A percentile compares a stretch with the other conserved stretches of the same genome.
These are phyloP conservation scores for Sclerurus mexicanus DNA, from an alignment of 2,113 vertebrate species.

Conservation along the genomic window DNA sequence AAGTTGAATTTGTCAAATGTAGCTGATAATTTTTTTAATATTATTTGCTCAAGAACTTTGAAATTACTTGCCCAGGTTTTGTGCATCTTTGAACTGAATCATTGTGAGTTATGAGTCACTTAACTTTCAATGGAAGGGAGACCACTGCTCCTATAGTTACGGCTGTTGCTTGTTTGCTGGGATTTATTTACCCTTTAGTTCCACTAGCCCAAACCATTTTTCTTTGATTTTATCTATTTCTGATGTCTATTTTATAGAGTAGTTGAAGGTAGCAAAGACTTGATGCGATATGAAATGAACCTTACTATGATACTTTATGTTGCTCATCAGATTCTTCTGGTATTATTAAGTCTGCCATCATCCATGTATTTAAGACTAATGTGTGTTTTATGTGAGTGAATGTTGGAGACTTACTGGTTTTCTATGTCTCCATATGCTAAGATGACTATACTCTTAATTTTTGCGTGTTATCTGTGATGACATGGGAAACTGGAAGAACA, in stretches of 20 bases:
- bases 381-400: neutral
- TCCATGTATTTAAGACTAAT: neutral
- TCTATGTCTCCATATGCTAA: neutral
- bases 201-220: neutral
- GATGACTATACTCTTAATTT: neutral
- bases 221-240: neutral
- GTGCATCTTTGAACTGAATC: neutral
- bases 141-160: neutral
- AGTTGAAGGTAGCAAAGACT: neutral
- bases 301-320: neutral
- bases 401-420: neutral
- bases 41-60: neutral
- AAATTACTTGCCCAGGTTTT: fast-evolving
- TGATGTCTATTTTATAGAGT: neutral
- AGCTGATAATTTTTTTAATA: neutral
- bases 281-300: neutral
- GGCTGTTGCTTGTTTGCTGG: neutral
- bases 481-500: neutral
- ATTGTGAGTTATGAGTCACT: neutral
- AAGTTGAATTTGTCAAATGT: neutral
- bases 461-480: neutral
- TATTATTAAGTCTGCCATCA: neutral
- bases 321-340: neutral
- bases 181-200: neutral
- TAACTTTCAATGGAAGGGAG: neutral